Conservation (phyloP, 2,888 invertebrate genomes). For the Syrphus vitripennis region DNA sequence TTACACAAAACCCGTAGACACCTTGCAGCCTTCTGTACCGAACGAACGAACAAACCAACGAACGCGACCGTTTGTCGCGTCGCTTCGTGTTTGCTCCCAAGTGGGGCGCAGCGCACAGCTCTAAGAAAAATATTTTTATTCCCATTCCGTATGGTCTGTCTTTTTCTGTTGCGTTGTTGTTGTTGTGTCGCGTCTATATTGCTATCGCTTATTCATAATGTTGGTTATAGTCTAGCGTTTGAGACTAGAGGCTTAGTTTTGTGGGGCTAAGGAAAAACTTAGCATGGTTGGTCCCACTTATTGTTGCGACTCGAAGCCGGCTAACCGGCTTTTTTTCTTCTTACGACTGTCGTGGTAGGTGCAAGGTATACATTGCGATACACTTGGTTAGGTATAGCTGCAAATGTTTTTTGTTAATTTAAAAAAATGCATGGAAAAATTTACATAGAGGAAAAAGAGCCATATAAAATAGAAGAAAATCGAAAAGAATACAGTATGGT, state of each 20-base stretch:
- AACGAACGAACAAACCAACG: not conserved
- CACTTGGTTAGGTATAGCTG: not conserved
- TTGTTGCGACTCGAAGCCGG: conserved; percentile 53
- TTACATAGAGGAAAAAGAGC: too few relatives aligned
- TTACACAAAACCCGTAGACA: conserved; percentile 65
- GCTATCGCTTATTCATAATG: conserved; percentile 45
- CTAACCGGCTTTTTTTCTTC: conserved; percentile 60
- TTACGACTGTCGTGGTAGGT: conserved; percentile 42
- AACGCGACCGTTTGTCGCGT: not conserved
- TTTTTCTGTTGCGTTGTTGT: not conserved
- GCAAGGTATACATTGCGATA: not conserved
- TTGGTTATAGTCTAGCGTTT: conserved; percentile 35
- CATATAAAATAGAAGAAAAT: too few relatives aligned
- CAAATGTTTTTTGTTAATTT: too few relatives aligned
- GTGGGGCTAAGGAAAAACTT: conserved; percentile 25
- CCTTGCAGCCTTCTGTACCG: conserved; percentile 56
- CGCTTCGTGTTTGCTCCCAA: not conserved
- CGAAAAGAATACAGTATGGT: too few relatives aligned
- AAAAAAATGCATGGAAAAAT: too few relatives aligned
- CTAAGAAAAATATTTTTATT: not conserved
- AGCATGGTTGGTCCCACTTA: conserved; percentile 63
- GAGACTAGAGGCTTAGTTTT: conserved; percentile 51
- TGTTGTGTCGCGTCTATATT: not conserved
- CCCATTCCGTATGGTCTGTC: not conserved
- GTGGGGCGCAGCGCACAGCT: not conserved